phyloP scores from a whole-genome alignment of 1,140 invertebrate genomes.

The Eueides isabella region DNA sequence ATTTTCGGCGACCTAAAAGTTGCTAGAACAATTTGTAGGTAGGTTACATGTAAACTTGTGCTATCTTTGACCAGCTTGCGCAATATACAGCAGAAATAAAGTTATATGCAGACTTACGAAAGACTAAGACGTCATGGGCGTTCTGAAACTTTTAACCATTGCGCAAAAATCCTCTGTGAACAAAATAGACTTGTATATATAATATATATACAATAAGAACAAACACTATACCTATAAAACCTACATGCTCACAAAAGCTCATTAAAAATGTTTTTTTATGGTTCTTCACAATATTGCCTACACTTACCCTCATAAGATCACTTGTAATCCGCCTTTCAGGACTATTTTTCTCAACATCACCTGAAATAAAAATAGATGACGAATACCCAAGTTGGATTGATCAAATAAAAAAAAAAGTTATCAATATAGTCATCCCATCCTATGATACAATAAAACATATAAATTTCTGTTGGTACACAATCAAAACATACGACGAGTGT shows the following conservation, averaged over 20 bases:
- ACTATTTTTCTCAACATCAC: too few species aligned
- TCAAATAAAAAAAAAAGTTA: too few species aligned
- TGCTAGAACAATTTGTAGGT: slow-evolving; percentile 17
- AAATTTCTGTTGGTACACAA: too few species aligned
- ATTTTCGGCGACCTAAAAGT: background rate
- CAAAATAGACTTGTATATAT: background rate
- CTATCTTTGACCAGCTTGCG: slow-evolving; percentile 53
- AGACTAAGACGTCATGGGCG: slow-evolving; percentile 54
- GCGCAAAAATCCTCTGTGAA: slow-evolving; percentile 51
- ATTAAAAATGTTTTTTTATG: background rate
- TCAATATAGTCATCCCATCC: too few species aligned
- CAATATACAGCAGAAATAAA: slow-evolving; percentile 66
- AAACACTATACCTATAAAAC: background rate
- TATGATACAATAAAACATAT: too few species aligned
- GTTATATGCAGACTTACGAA: slow-evolving; percentile 54
- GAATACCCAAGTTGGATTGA: too few species aligned
- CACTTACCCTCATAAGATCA: too few species aligned
- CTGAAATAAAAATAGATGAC: too few species aligned
- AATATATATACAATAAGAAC: background rate
- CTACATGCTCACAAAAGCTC: background rate
- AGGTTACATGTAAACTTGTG: slow-evolving; percentile 29
- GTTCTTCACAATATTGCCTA: too few species aligned
- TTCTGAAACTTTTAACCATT: slow-evolving; percentile 60
- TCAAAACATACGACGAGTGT: too few species aligned
- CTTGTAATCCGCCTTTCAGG: too few species aligned